These are phyloP conservation scores for Gymnarchus niloticus DNA, from an alignment of 2,113 vertebrate species.

Conservation along the genomic window DNA sequence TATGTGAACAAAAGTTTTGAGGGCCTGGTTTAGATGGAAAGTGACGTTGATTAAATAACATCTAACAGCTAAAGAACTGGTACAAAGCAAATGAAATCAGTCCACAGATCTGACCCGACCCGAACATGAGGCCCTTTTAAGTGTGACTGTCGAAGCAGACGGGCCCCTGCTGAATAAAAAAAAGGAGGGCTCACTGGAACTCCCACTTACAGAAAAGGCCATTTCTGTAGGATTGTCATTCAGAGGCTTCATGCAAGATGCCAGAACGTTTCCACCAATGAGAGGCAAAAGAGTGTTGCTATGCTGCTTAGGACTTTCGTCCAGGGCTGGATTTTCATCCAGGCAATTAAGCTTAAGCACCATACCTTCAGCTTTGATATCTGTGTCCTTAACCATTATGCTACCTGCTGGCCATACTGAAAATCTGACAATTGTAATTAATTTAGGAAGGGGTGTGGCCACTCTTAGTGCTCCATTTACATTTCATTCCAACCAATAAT, in stretches of 20 bases:
- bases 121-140: background rate
- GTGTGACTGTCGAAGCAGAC: background rate
- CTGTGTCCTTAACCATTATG: background rate
- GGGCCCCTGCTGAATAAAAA: background rate
- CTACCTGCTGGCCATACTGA: background rate
- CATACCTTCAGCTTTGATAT: background rate
- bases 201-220: background rate
- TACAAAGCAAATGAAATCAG: background rate
- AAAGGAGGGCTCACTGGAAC: background rate
- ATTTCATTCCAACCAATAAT: background rate
- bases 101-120: background rate
- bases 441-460: background rate
- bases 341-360: background rate
- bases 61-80: too few relatives aligned
- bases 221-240: background rate
- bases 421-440: background rate
- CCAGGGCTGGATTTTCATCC: background rate
- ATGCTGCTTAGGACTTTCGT: background rate
- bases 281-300: background rate
- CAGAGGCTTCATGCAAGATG: background rate
- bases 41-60: slow-evolving; percentile 10
- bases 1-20: background rate
- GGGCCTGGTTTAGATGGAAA: background rate
- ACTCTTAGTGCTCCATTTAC: background rate
- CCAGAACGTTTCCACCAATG: background rate